Evolutionary conservation across 2,888 invertebrate species (phyloP), one percentile per base, ranked within the genome.

Genomic region (Pandemis heparana): DNA sequence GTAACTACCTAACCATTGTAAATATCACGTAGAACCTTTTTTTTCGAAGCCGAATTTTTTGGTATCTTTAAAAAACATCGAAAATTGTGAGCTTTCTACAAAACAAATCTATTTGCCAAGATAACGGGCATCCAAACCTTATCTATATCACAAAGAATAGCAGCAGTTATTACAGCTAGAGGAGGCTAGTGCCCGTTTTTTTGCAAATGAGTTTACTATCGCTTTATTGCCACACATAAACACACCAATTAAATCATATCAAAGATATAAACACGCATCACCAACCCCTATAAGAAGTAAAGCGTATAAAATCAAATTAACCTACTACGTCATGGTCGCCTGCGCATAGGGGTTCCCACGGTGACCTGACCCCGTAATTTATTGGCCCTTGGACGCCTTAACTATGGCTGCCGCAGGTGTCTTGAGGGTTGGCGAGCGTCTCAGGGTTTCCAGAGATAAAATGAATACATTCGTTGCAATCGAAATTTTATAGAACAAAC

Each of bases 341-440:
- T 89, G 88, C 90, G 86, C 82, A 77, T 82, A 79, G 78, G 70
- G 76, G 81, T 94, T 94, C 94, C 93, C 94, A 94, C 94, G 92
- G 82, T 92, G 94, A 94, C 94, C 92, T 89, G 92, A 89, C 91
- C 89, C 79, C 84, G 87, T 90, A 89, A 94, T 92, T 94, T 92
- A 93, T 93, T 87, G 87, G 89, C 86, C 90, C 89, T 83, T 77
- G 79, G 79, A 80, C 81, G 82, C 82, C 88, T 89, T 88, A 84
- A 86, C 82, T 83, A 85, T 85, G 87, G 89, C 90, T 92, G 89
- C 90, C 89, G 88, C 92, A 92, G 92, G 92, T 93, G 81, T 87
- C 89, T 89, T 87, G 88, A 91, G 89, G 82, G 87, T 84, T 77
- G 73, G 23, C 65, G 80, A 92, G 92, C 91, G 89, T 51, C 84